Evolutionary conservation across 2,113 vertebrate genomes (phyloP).

Genomic region (Rhizomys pruinosus): DNA sequence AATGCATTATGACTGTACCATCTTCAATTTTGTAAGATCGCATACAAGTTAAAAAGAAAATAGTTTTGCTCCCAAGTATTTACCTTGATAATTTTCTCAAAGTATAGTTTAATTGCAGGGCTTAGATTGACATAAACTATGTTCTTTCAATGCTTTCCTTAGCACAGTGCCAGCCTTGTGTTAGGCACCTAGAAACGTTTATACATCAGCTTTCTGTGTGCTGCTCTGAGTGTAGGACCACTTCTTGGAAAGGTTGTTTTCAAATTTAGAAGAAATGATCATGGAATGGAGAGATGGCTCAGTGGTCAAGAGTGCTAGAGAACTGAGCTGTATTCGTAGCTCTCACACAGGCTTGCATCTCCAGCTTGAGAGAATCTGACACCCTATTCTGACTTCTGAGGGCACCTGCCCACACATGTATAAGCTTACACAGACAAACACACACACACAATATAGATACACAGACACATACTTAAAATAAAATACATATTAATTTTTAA

Average conservation of each 20-base stretch:
- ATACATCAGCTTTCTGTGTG: background rate
- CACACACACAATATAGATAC: no score
- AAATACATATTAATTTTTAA: no score
- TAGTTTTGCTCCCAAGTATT: background rate
- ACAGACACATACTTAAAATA: no score
- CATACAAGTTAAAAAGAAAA: background rate
- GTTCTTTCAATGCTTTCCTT: background rate
- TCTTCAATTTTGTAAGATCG: constrained; percentile 24
- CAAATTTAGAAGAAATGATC: background rate
- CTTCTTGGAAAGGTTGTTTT: background rate
- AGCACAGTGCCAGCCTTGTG: background rate
- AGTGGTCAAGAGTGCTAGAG: no score
- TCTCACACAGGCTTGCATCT: no score
- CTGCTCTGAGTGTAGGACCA: background rate
- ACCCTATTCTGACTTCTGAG: no score
- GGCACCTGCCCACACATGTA: no score
- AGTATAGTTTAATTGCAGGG: background rate
- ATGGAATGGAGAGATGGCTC: background rate
- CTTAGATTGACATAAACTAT: background rate
- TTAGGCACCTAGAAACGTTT: background rate
- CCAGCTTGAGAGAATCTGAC: no score
- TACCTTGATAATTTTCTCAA: background rate
- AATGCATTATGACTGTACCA: background rate
- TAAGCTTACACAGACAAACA: no score
- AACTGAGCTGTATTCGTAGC: no score